Conservation (phyloP, 35 echinoderm and acorn worm species). For the Anneissia japonica region DNA sequence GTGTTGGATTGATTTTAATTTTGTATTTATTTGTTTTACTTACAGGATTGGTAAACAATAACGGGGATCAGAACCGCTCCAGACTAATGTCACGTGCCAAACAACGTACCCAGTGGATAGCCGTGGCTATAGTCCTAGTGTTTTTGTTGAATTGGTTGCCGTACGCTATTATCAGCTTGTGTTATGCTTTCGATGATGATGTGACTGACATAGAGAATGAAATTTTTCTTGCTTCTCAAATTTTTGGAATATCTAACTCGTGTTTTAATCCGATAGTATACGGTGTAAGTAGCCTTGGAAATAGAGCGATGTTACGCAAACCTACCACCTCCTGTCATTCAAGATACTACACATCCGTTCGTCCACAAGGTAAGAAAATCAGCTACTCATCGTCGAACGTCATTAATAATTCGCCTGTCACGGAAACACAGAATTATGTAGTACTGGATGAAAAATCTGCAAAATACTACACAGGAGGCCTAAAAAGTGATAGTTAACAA, state of each 20-base stretch:
- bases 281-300: conserved; percentile 59
- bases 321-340: not conserved
- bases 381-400: not conserved
- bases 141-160: conserved; percentile 87
- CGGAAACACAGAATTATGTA: not conserved
- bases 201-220: not conserved
- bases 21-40: not conserved
- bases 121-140: conserved; percentile 61
- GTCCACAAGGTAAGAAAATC: not conserved
- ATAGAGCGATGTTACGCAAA: not conserved
- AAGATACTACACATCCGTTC: not conserved
- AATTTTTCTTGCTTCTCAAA: conserved; percentile 26
- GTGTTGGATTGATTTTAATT: too few relatives aligned
- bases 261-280: conserved; percentile 93
- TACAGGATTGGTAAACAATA: not conserved
- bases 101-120: conserved; percentile 69
- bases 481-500: not conserved
- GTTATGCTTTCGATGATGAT: conserved; percentile 23
- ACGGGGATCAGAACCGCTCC: conserved; percentile 31
- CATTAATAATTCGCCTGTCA: not conserved
- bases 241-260: conserved; percentile 81
- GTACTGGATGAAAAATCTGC: not conserved
- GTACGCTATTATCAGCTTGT: conserved; percentile 36
- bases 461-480: not conserved
- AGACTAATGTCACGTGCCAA: conserved; percentile 80